Percentiles rank a stretch among this genome's conserved stretches.
phyloP scores from a whole-genome alignment of 2,113 vertebrate genomes.

The Patagioenas fasciata region DNA sequence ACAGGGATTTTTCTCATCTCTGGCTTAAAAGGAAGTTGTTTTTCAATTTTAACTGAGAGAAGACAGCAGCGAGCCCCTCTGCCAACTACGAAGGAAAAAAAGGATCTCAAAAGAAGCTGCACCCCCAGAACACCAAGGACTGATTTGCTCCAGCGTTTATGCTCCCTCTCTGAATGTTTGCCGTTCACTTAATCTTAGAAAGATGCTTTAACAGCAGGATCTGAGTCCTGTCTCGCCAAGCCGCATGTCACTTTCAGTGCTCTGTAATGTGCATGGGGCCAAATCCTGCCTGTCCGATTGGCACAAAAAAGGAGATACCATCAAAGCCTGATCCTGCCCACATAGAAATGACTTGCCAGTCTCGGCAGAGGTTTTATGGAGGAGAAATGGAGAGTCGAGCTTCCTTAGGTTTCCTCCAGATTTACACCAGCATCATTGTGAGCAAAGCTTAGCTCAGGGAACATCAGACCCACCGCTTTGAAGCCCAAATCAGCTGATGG shows the following conservation, averaged over 20 bases:
- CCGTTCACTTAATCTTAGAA: rapidly evolving
- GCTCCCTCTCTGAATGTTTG: background rate
- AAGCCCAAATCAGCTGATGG: background rate
- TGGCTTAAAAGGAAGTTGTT: background rate
- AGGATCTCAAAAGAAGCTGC: background rate
- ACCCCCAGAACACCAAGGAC: background rate
- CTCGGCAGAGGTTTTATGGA: rapidly evolving
- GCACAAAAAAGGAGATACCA: background rate
- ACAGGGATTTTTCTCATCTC: background rate
- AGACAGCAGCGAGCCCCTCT: rapidly evolving
- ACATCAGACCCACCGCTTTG: background rate
- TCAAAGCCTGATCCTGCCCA: background rate
- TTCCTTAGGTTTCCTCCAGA: background rate
- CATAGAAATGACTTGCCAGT: rapidly evolving
- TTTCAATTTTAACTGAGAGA: background rate
- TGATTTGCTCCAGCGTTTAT: background rate
- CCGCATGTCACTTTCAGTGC: rapidly evolving
- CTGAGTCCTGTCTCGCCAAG: background rate
- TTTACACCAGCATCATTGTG: background rate
- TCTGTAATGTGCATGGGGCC: background rate
- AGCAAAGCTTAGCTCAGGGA: background rate
- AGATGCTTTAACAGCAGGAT: background rate
- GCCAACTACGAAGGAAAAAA: rapidly evolving
- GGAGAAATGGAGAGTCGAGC: background rate
- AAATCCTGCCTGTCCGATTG: background rate